Percentiles rank a stretch among this genome's conserved stretches.
Evolutionary conservation across 1,140 invertebrate species (phyloP).

Genomic region (Ceratina japonica): DNA sequence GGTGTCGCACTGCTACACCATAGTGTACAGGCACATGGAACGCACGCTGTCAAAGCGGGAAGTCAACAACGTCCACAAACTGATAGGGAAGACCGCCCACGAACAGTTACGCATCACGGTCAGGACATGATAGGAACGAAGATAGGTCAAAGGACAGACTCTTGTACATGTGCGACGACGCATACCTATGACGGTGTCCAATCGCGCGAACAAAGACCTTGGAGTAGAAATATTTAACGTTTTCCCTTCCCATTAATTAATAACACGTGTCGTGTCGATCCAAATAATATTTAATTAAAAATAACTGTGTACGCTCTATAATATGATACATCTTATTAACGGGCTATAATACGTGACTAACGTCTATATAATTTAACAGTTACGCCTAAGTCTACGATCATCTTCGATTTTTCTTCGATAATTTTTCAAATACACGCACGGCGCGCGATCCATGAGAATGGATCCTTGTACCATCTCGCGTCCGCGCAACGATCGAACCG

Average conservation of each 20-base stretch:
- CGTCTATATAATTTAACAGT: conserved; percentile 45
- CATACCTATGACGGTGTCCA: conserved; percentile 36
- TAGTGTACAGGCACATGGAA: conserved; percentile 96
- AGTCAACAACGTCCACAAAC: conserved; percentile 91
- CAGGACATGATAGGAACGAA: conserved; percentile 73
- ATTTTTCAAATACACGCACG: conserved; percentile 44
- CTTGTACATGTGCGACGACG: not conserved
- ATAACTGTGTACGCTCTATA: conserved; percentile 60
- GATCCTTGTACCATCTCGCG: conserved; percentile 2
- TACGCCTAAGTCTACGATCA: conserved; percentile 62
- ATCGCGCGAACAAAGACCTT: conserved; percentile 39
- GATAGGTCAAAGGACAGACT: not conserved
- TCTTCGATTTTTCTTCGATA: not conserved
- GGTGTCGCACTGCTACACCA: conserved; percentile 94
- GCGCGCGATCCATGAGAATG: conserved; percentile 50
- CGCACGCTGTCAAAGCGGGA: conserved; percentile 92
- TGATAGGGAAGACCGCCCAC: conserved; percentile 84
- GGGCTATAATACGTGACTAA: conserved; percentile 53
- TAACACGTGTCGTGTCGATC: conserved; percentile 67
- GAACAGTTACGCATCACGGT: conserved; percentile 86
- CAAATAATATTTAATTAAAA: conserved; percentile 67
- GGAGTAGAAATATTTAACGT: conserved; percentile 64
- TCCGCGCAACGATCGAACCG: not conserved
- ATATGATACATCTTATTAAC: conserved; percentile 46
- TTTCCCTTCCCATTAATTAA: conserved; percentile 72